Evolutionary conservation across 2,113 vertebrate genomes (phyloP), one percentile per base, ranked within the genome.

Genomic region (Otocyon megalotis): DNA sequence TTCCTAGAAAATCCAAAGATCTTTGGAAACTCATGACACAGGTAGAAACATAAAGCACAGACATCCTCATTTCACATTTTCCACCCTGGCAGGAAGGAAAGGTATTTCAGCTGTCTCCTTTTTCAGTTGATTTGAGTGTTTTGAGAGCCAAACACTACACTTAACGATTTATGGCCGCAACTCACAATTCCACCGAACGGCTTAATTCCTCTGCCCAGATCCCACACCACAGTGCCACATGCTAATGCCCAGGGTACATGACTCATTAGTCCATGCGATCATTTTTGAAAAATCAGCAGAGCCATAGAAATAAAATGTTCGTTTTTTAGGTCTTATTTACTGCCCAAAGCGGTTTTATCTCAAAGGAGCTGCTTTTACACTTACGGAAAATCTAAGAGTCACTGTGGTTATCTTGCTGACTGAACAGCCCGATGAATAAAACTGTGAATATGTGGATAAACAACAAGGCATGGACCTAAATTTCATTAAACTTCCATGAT

Each of bases 351-450:
- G 83, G 22, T 53, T n/a, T 0, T 74, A 28, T 93, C 93, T 96
- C 81, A 37, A 96, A 94, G 71, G 30, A 88, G 5, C 0, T 9
- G 15, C 5, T 56, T 97, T 98, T 88, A 90, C 56, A 93, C 48
- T 56, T 72, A 72, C 19, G 67, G 12, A n/a, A 96, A 69, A 91
- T 19, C 96, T 84, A 90, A 98, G 94, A 97, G 90, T 97, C 96
- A 81, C 1, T 32, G 93, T 91, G 93, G 63, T 97, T 95, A 86
- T 97, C 96, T 85, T 94, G 88, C 83, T 95, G 26, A 74, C 82
- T 88, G 24, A 96, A 81, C 24, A 97, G 87, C 22, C 69, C 97
- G 58, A 83, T 97, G 96, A 98, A 97, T 94, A 95, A 93, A 93
- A 97, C 65, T 53, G 32, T 94, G 95, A 88, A 86, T 96, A 90